Evolutionary conservation across 2,888 invertebrate species (phyloP).

Genomic region (Dynastes tityus): DNA sequence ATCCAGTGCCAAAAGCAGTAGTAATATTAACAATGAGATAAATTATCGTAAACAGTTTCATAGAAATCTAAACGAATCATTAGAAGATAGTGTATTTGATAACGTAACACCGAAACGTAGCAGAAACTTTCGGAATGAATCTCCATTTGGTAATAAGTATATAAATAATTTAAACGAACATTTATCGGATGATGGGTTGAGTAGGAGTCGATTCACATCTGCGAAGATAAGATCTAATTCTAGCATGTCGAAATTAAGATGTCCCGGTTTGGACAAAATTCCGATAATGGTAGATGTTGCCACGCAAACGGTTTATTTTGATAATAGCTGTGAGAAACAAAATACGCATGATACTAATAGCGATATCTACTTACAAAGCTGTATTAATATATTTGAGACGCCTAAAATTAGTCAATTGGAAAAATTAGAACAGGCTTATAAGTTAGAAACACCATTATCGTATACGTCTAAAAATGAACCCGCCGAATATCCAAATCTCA

Average conservation of each 20-base stretch:
- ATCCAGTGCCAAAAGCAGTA: conserved; percentile 10
- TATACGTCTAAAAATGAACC: neutral
- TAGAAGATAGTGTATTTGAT: conserved; percentile 12
- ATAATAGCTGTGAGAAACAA: conserved; percentile 10
- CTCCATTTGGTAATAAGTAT: conserved; percentile 8
- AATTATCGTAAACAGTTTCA: conserved; percentile 29
- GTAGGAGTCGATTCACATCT: neutral
- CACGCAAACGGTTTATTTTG: conserved; percentile 51
- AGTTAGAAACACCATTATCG: conserved; percentile 9
- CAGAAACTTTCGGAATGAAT: conserved; percentile 1
- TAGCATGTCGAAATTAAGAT: conserved; percentile 59
- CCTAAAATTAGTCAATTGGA: conserved; percentile 51
- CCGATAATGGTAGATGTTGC: conserved; percentile 54
- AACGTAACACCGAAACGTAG: conserved; percentile 44
- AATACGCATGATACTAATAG: neutral
- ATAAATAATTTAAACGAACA: conserved; percentile 40
- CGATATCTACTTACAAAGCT: conserved; percentile 38
- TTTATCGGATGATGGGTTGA: neutral
- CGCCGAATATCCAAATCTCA: too few relatives aligned
- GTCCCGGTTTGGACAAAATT: conserved; percentile 58
- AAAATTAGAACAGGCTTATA: conserved; percentile 4
- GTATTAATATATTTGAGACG: conserved; percentile 52
- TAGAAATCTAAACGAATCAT: neutral
- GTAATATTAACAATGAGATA: neutral
- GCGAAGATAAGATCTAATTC: conserved; percentile 54